Percentiles rank a stretch among this genome's conserved stretches.
Evolutionary conservation across 2,113 vertebrate species (phyloP).

Genomic region (Columba janthina): DNA sequence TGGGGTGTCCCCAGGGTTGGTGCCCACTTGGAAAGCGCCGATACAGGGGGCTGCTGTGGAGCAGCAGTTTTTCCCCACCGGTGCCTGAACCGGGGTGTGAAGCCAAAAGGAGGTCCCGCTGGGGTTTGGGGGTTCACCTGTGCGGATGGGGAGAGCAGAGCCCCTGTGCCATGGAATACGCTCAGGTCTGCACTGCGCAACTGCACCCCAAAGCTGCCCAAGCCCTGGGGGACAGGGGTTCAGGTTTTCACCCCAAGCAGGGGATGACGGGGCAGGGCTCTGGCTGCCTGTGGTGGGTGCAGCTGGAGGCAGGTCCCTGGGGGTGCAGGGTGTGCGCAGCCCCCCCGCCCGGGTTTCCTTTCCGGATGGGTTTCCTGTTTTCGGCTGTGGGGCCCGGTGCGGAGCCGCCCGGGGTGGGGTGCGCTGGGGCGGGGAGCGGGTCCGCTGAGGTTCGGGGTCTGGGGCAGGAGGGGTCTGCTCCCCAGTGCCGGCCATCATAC

Average conservation of each 20-base stretch:
- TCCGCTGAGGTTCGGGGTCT: neutral
- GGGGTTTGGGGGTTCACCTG: neutral
- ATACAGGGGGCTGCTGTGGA: neutral
- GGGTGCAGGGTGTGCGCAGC: neutral
- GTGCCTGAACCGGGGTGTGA: fast-evolving
- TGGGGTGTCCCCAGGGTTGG: neutral
- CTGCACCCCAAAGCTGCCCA: neutral
- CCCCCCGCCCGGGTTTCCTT: conserved; percentile 62
- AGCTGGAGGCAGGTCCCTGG: conserved; percentile 2
- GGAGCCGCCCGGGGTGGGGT: conserved; percentile 11
- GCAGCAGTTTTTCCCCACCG: neutral
- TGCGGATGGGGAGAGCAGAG: neutral
- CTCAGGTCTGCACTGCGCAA: neutral
- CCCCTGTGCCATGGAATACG: neutral
- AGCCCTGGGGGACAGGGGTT: neutral
- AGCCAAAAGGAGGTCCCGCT: fast-evolving
- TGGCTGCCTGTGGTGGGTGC: neutral
- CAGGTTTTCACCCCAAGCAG: fast-evolving
- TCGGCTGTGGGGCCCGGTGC: conserved; percentile 26
- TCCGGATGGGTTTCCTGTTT: conserved; percentile 72
- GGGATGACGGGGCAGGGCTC: neutral
- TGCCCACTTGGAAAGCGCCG: neutral
- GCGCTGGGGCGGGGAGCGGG: neutral
- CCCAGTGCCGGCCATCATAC: neutral
- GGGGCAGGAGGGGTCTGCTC: neutral